Evolutionary conservation across 2,797 vertebrate species (phyloP).

Genomic region (Martes flavigula): DNA sequence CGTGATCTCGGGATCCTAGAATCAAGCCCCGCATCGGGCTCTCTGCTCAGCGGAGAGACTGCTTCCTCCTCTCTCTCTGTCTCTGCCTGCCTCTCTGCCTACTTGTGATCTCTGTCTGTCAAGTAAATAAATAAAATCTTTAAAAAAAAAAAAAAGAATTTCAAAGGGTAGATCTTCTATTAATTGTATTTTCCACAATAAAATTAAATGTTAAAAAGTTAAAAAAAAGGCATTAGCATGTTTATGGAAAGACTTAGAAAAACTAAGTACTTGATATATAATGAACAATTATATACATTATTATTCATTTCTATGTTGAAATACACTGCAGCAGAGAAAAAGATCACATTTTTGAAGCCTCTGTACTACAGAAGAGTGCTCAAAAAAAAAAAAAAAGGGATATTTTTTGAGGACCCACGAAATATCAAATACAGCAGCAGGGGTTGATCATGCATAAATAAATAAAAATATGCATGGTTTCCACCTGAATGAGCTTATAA

Average conservation of each 20-base stretch:
- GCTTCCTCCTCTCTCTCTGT: too few relatives aligned
- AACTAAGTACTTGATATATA: neutral
- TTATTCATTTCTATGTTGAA: neutral
- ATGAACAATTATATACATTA: neutral
- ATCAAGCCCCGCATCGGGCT: too few relatives aligned
- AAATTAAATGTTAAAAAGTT: neutral
- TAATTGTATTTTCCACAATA: neutral
- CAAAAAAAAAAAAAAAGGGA: neutral
- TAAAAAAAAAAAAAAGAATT: too few relatives aligned
- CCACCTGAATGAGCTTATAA: neutral
- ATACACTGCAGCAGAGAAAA: constrained; percentile 11
- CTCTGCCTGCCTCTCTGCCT: too few relatives aligned
- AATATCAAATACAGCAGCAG: neutral
- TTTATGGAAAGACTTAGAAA: neutral
- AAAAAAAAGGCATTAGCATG: neutral
- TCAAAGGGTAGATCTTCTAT: neutral
- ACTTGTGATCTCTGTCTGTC: too few relatives aligned
- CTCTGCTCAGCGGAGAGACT: too few relatives aligned
- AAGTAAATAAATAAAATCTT: too few relatives aligned
- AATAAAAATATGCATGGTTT: neutral
- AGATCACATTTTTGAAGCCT: neutral
- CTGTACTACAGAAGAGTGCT: neutral
- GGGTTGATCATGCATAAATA: neutral
- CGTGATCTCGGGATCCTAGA: too few relatives aligned
- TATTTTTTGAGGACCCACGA: neutral